Percentiles rank a stretch among this genome's conserved stretches.
Evolutionary conservation across 2,888 invertebrate genomes (phyloP).

Genomic region (Dasysyrphus albostriatus): DNA sequence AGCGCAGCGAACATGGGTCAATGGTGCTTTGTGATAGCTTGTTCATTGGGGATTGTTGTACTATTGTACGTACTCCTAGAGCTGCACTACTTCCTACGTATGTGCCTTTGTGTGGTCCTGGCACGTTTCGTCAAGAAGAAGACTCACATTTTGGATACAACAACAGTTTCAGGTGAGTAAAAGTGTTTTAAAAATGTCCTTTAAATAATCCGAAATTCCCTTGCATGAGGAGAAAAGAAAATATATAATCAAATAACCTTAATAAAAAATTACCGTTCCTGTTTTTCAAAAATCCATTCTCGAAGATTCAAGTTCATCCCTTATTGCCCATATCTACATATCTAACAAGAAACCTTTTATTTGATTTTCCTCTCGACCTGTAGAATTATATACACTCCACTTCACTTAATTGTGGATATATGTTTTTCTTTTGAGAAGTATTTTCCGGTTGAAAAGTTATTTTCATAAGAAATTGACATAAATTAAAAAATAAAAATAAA

Average conservation of each 20-base stretch:
- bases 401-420: background rate
- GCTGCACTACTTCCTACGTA: slow-evolving; percentile 90
- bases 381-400: slow-evolving; percentile 10
- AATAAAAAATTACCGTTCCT: background rate
- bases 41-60: slow-evolving; percentile 81
- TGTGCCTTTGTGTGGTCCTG: slow-evolving; percentile 87
- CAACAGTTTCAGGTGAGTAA: slow-evolving; percentile 87
- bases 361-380: background rate
- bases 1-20: slow-evolving; percentile 60
- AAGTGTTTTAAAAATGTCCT: slow-evolving; percentile 77
- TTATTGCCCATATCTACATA: background rate
- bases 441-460: no score
- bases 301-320: background rate
- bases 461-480: no score
- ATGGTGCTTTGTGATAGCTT: slow-evolving; percentile 80
- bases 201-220: background rate
- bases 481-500: no score
- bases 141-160: slow-evolving; percentile 88
- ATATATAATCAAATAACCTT: background rate
- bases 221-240: background rate
- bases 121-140: slow-evolving; percentile 88
- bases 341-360: background rate
- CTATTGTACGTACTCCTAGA: slow-evolving; percentile 88
- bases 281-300: background rate
- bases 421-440: no score